Evolutionary conservation across 2,113 vertebrate species (phyloP).

Genomic region (Macrotus californicus): DNA sequence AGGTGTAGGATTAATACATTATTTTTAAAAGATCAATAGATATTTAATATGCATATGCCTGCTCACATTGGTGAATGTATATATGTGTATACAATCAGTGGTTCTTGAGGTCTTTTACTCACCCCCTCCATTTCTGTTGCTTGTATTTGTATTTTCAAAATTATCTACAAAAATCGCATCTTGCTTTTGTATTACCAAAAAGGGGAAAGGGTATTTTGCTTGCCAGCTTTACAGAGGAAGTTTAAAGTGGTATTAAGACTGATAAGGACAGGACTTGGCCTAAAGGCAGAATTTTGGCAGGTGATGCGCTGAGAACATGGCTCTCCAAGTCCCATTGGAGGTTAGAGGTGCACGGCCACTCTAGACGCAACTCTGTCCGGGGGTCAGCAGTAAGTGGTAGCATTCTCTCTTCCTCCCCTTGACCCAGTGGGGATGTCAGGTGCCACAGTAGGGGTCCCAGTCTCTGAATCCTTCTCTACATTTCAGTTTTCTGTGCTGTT

Average conservation of each 20-base stretch:
- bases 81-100: not conserved
- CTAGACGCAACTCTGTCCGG: no score
- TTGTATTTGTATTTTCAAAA: not conserved
- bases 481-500: not conserved
- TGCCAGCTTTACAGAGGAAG: not conserved
- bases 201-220: not conserved
- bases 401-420: no score
- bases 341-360: no score
- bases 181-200: not conserved
- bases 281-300: no score
- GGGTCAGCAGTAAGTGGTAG: no score
- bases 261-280: no score
- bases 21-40: not conserved
- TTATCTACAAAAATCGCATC: not conserved
- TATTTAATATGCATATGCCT: not conserved
- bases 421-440: no score
- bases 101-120: not conserved
- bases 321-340: no score
- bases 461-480: no score
- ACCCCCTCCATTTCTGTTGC: not conserved
- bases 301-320: no score
- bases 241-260: no score
- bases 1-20: not conserved
- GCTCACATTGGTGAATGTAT: not conserved
- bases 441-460: no score